Base-by-base conservation (phyloP, 2,113 vertebrate species). In the Condylura cristata region DNA sequence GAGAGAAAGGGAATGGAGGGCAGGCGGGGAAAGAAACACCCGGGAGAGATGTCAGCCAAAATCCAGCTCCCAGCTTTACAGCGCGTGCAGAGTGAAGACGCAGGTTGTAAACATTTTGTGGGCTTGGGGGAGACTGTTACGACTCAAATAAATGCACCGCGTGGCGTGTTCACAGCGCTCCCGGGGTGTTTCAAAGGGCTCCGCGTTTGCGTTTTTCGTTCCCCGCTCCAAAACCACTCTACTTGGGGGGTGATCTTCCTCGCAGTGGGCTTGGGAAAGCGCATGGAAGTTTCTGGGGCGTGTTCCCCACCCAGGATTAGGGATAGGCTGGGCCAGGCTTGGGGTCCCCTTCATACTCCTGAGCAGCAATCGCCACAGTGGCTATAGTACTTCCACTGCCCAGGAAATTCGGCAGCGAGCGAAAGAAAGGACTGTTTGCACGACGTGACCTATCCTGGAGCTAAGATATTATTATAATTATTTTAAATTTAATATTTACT, bases 81-180 rank as follows among this genome's bases (percentile, higher is more conserved):
- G 81, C 41, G 44, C 34, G 89, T 84, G 61, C 94, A 66, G 72
- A 24, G 7, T 4, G 0, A 80, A 88, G 86, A 85, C 51, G 71
- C 70, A 58, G 81, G 80, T 96, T 90, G 53, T 96, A 96, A 97
- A 97, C 81, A 82, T 95, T 97, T 96, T 96, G 96, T 96, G 96
- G 92, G 92, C 90, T 96, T 95, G 96, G 93, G 84, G 11, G 68
- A 89, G 93, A 86, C 78, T 34, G 34, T 96, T 82, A 94, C 79
- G 41, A 89, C 93, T 89, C 85, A 88, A 94, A 96, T 96, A 96
- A 97, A 96, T 32, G 86, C 92, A 53, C 60, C 3, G 72, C 14
- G 46, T 44, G 24, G 60, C 18, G n/a, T 26, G 46, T 63, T 84
- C 90, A 66, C 34, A 48, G 63, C 76, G 24, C 90, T 91, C 86